Base-by-base conservation (phyloP, 1,140 invertebrate species). In the Drosophila nigrodunni region DNA sequence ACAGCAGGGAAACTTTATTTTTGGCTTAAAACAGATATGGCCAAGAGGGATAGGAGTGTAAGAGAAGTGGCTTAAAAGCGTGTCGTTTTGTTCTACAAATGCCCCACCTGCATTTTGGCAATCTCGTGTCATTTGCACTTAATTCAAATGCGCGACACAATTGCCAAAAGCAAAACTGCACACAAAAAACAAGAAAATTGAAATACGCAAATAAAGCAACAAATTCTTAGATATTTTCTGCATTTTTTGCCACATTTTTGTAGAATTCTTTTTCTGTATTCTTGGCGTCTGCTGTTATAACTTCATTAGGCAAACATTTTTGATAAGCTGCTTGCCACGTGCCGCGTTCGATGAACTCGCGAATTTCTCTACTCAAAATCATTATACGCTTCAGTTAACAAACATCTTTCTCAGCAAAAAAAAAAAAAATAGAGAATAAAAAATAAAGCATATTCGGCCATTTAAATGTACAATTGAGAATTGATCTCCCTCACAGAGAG, bases 81-180 rank as follows among this genome's bases (percentile, higher is more conserved):
- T 87, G 79, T 81, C 78, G 70, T 46, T 13, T 60, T 41, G 21
- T 15, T 54, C 10, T 54, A 10, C 5, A 7, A 44, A 7, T 64
- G 61, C 43, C 15, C 59, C 66, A 70, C 46, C 72, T 70, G 64
- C 64, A 52, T 43, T 46, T 47, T 44, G 41, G 9, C 52, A 79
- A 90, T 88, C 83, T 87, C 86, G 77, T 92, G 83, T 92, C 90
- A 92, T 92, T 92, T 89, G 81, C 90, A 92, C 90, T 92, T 92
- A 92, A 92, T 92, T 92, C 91, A 88, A 92, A 91, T 92, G 82
- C 90, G 81, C 85, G 83, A 92, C 90, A 92, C 90, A 92, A 91
- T 91, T 76, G 85, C 77, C 54, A 80, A 81, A 37, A 46, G 44
- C 21, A 64, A 21, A 25, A 15, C 37, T 43, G n/a, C 10, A n/a